Percentiles rank a stretch among this genome's conserved stretches.
Evolutionary conservation across 2,888 invertebrate species (phyloP).

Genomic region (Dexiosoma caninum): DNA sequence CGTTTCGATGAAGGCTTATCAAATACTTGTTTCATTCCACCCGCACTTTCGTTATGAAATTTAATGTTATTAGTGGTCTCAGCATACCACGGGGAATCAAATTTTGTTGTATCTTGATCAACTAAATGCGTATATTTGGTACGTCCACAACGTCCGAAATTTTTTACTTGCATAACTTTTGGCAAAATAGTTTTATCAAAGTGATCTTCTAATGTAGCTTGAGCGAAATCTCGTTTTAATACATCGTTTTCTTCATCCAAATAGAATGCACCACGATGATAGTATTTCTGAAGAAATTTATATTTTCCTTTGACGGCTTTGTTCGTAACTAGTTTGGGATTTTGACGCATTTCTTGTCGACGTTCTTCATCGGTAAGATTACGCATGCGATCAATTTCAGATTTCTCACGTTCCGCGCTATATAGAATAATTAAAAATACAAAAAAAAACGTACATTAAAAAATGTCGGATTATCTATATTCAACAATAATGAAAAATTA

Average conservation of each 20-base stretch:
- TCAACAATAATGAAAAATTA: too few species aligned
- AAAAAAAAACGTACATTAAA: too few species aligned
- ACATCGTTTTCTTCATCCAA: slow-evolving; percentile 95
- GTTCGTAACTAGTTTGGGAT: slow-evolving; percentile 95
- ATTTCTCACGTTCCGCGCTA: slow-evolving; percentile 90
- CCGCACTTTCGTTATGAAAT: too few species aligned
- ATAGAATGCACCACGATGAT: slow-evolving; percentile 99
- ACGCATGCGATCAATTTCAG: slow-evolving; percentile 93
- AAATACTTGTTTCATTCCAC: too few species aligned
- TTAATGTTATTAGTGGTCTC: too few species aligned
- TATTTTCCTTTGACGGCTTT: slow-evolving; percentile 98
- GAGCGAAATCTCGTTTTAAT: slow-evolving; percentile 94
- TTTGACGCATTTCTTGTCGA: slow-evolving; percentile 89
- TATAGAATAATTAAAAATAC: too few species aligned
- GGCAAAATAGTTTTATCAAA: slow-evolving; percentile 99
- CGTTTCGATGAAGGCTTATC: too few species aligned
- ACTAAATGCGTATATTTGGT: slow-evolving; percentile 99
- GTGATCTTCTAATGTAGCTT: slow-evolving; percentile 98
- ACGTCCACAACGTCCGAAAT: slow-evolving; percentile 98
- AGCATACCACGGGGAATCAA: too few species aligned
- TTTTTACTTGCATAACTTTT: slow-evolving; percentile 99
- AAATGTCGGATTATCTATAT: too few species aligned
- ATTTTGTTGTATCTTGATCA: slow-evolving; percentile 98
- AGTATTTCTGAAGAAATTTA: slow-evolving; percentile 99
- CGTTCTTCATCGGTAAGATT: slow-evolving; percentile 98